A percentile compares a stretch with the other conserved stretches of the same genome.
Evolutionary conservation across 2,113 vertebrate genomes (phyloP).

Genomic region (Corvus moneduloides): DNA sequence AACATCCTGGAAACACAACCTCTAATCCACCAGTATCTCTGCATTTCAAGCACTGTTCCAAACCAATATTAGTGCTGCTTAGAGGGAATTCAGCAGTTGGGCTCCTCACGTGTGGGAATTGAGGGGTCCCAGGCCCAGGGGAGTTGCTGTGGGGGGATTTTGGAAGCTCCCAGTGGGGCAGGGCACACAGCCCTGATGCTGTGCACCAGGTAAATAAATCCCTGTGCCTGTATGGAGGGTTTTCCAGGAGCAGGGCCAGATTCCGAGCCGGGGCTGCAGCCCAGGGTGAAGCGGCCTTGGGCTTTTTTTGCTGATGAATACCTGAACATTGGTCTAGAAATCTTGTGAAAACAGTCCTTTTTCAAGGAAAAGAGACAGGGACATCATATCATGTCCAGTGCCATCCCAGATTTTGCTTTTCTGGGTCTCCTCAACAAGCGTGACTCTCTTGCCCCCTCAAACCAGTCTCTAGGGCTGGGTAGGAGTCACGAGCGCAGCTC

Average conservation of each 20-base stretch:
- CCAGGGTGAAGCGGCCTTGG: fast-evolving
- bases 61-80: not conserved
- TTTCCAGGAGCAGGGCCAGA: not conserved
- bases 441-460: not conserved
- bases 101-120: not conserved
- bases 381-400: not conserved
- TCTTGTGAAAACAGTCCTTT: not conserved
- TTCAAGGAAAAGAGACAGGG: not conserved
- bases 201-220: too few relatives aligned
- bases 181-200: fast-evolving
- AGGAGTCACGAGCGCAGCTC: fast-evolving
- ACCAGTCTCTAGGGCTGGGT: fast-evolving
- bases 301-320: not conserved
- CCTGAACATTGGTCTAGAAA: not conserved
- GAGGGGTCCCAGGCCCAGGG: not conserved
- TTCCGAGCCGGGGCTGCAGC: not conserved
- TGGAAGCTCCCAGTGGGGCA: not conserved
- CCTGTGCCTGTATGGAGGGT: fast-evolving
- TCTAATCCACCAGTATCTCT: not conserved
- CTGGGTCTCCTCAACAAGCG: not conserved
- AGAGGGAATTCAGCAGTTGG: not conserved
- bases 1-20: constrained; percentile 37
- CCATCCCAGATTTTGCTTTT: not conserved
- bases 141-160: not conserved
- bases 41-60: not conserved